Evolutionary conservation across 1,140 invertebrate genomes (phyloP).

Genomic region (Drepana arcuata): DNA sequence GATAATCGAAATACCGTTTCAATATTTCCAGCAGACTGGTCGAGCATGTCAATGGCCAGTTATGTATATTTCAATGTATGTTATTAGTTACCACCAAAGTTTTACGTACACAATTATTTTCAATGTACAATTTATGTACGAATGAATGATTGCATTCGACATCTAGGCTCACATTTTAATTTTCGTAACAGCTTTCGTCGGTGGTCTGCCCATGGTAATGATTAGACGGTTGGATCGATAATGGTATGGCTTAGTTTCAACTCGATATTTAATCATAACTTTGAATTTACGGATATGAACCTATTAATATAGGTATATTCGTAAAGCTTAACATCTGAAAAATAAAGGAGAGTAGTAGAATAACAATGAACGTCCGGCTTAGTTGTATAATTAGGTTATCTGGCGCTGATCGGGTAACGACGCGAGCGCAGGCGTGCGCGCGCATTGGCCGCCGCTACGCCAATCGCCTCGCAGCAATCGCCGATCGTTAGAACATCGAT

Average conservation of each 20-base stretch:
- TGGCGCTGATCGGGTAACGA: constrained; percentile 45
- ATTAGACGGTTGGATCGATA: constrained; percentile 23
- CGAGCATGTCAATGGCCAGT: too few species aligned
- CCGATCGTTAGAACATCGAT: constrained; percentile 54
- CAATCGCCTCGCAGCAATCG: constrained; percentile 46
- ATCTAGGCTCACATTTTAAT: constrained; percentile 15
- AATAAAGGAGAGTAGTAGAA: constrained; percentile 44
- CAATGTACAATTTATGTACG: too few species aligned
- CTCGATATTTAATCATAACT: constrained; percentile 32
- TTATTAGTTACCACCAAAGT: too few species aligned
- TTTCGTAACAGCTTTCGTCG: constrained; percentile 27
- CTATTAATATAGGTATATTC: constrained; percentile 23
- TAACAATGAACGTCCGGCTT: constrained; percentile 42
- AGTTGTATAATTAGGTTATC: constrained; percentile 64
- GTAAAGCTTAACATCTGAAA: constrained; percentile 49
- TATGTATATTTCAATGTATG: too few species aligned
- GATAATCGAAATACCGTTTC: too few species aligned
- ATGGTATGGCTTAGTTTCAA: constrained; percentile 20
- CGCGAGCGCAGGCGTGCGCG: constrained; percentile 39
- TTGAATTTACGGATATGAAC: constrained; percentile 20
- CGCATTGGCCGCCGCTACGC: constrained; percentile 52
- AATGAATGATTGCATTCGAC: constrained; percentile 20
- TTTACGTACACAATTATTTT: too few species aligned
- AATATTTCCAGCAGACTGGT: too few species aligned
- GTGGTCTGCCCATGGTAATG: constrained; percentile 24